Evolutionary conservation across 1,140 invertebrate species (phyloP).

Genomic region (Drosophila bifasciata): DNA sequence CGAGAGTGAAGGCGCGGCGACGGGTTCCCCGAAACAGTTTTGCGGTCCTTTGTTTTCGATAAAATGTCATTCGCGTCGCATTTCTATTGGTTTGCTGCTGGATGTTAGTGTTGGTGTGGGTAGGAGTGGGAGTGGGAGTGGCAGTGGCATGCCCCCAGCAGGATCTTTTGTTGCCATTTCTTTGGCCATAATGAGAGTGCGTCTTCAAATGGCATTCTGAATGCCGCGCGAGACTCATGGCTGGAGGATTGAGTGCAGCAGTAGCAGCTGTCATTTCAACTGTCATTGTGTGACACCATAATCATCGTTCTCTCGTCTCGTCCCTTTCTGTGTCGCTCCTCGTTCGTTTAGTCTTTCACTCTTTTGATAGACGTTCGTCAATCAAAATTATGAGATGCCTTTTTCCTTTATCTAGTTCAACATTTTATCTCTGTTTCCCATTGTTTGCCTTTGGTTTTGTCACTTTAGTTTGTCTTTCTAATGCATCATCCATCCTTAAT

Average conservation of each 20-base stretch:
- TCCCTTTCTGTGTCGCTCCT: not conserved
- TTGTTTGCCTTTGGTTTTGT: constrained; percentile 60
- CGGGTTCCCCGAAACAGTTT: constrained; percentile 31
- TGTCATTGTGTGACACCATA: constrained; percentile 61
- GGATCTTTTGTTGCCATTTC: constrained; percentile 53
- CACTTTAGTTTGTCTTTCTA: constrained; percentile 45
- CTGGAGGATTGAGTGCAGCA: constrained; percentile 45
- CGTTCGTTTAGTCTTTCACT: constrained; percentile 30
- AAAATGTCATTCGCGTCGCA: constrained; percentile 45
- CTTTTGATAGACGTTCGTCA: constrained; percentile 72
- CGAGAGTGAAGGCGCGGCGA: constrained; percentile 1
- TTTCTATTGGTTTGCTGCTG: constrained; percentile 33
- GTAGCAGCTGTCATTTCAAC: constrained; percentile 61
- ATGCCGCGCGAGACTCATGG: constrained; percentile 12
- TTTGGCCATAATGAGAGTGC: constrained; percentile 53
- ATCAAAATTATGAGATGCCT: constrained; percentile 65
- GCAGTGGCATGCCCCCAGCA: constrained; percentile 5
- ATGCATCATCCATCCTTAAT: constrained; percentile 47
- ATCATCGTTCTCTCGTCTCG: constrained; percentile 9
- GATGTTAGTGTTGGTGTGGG: no score
- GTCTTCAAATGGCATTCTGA: constrained; percentile 44
- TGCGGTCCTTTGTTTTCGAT: constrained; percentile 41
- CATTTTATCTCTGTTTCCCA: constrained; percentile 30
- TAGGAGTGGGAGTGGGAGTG: not conserved
- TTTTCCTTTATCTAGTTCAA: constrained; percentile 18